Conservation (phyloP, 2,797 vertebrate species). For the Chelon labrosus region DNA sequence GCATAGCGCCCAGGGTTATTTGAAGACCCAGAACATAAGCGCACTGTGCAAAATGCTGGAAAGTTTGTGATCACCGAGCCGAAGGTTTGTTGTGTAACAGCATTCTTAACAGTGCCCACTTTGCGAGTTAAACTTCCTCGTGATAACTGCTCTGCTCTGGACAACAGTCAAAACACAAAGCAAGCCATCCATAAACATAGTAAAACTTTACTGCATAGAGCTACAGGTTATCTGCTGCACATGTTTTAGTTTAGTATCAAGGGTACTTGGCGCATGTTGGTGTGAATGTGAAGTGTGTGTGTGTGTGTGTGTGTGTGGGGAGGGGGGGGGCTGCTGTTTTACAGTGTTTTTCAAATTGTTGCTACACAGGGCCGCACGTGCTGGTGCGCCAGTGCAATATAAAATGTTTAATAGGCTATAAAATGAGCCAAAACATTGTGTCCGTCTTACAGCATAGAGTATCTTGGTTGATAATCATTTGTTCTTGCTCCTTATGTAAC, state of each 20-base stretch:
- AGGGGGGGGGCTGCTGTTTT: conserved; percentile 29
- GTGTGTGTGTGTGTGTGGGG: neutral
- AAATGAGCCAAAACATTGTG: conserved; percentile 38
- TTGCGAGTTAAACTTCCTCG: conserved; percentile 17
- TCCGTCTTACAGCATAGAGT: conserved; percentile 2
- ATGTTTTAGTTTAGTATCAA: conserved; percentile 38
- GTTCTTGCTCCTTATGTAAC: conserved; percentile 63
- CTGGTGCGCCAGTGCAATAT: conserved; percentile 16
- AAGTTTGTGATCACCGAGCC: conserved; percentile 42
- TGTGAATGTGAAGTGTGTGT: conserved; percentile 16
- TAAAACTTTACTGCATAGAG: neutral
- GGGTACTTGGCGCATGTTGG: conserved; percentile 16
- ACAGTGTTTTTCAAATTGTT: conserved; percentile 61
- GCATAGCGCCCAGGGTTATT: too few species aligned
- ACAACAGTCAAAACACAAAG: conserved; percentile 19
- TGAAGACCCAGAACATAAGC: neutral
- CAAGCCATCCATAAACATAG: conserved; percentile 23
- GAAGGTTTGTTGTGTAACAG: conserved; percentile 41
- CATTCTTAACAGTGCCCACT: conserved; percentile 12
- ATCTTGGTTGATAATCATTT: conserved; percentile 51
- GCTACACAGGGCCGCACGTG: conserved; percentile 21
- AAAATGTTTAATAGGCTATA: conserved; percentile 51
- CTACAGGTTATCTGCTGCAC: conserved; percentile 25
- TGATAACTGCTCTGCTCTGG: conserved; percentile 15
- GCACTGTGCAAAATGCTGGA: neutral